Base-by-base conservation (phyloP, 2,113 vertebrate species). In the Crotophaga sulcirostris region DNA sequence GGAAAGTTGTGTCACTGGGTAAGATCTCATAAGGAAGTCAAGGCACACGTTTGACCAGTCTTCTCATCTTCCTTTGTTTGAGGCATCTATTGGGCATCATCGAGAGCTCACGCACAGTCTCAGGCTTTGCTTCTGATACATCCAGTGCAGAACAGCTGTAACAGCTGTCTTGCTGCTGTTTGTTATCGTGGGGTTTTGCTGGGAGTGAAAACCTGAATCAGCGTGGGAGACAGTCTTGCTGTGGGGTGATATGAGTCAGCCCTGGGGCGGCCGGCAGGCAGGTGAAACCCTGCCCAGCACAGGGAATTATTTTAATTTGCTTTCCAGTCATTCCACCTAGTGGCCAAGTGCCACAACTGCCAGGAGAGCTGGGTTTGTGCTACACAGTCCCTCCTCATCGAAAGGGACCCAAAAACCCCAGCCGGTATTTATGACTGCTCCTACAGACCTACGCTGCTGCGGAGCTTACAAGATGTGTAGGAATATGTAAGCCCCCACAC, bases 281-380 rank as follows among this genome's bases (percentile, higher is more conserved):
- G 73, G 79, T 93, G 84, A 66, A 90, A 95, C 94, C 28, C n/a
- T 67, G 31, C 84, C 85, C 87, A 19, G 76, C 18, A 2, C 19
- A 24, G 74, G 73, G 66, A 55, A 59, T 40, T 5, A 5, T 21
- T 78, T 84, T 36, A 21, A 81, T 96, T 96, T 70, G 70, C 87
- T 94, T 87, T 87, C 58, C 76, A 95, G 74, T 87, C 93, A 18
- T 84, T 77, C 91, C 97, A 89, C 85, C 95, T 93, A 97, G 87
- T 87, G 91, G 94, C 83, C 80, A 68, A 94, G 47, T 69, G 89
- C 16, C 60, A 93, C 94, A 85, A 92, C 78, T 95, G 34, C 78
- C 87, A 33, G 58, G 58, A 28, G 68, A 62, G 45, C 56, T 78
- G 81, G 33, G 40, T 80, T 88, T 44, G 56, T 62, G 58, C 79